Evolutionary conservation across 2,797 vertebrate genomes (phyloP).

Genomic region (Coranthus polyacanthus): DNA sequence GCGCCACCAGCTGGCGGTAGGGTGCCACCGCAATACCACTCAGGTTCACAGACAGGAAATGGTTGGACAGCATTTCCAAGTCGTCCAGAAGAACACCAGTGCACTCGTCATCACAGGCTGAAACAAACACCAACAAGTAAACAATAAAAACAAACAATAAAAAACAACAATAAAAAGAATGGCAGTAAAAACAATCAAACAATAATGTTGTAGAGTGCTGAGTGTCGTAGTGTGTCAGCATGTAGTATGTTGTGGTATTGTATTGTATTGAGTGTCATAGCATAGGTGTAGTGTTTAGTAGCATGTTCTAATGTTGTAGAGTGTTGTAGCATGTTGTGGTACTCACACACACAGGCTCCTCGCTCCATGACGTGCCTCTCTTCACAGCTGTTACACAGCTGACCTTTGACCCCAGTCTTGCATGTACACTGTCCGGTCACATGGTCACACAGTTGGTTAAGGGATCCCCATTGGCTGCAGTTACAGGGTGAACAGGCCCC

Average conservation of each 20-base stretch:
- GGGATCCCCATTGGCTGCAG: conserved; percentile 87
- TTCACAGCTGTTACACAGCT: conserved; percentile 89
- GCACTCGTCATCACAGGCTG: conserved; percentile 93
- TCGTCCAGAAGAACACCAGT: conserved; percentile 86
- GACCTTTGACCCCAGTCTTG: conserved; percentile 87
- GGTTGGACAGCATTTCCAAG: conserved; percentile 77
- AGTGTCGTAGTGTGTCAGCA: too few species aligned
- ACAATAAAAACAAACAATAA: not conserved
- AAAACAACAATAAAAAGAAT: not conserved
- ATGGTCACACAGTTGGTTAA: conserved; percentile 81
- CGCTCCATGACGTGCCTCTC: conserved; percentile 84
- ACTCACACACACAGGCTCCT: conserved; percentile 91
- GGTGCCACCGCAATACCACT: conserved; percentile 78
- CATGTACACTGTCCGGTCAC: conserved; percentile 89
- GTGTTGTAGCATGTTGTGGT: not conserved
- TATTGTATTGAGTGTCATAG: not conserved
- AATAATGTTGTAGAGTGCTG: too few species aligned
- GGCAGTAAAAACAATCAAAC: not conserved
- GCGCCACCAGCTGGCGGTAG: conserved; percentile 79
- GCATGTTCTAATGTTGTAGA: conserved; percentile 1
- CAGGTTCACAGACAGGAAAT: conserved; percentile 85
- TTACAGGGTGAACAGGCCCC: conserved; percentile 85
- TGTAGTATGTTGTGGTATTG: not conserved
- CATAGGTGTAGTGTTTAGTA: not conserved
- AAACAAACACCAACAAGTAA: not conserved